Evolutionary conservation across 2,888 invertebrate genomes (phyloP).

Genomic region (Deladenus siricidicola): DNA sequence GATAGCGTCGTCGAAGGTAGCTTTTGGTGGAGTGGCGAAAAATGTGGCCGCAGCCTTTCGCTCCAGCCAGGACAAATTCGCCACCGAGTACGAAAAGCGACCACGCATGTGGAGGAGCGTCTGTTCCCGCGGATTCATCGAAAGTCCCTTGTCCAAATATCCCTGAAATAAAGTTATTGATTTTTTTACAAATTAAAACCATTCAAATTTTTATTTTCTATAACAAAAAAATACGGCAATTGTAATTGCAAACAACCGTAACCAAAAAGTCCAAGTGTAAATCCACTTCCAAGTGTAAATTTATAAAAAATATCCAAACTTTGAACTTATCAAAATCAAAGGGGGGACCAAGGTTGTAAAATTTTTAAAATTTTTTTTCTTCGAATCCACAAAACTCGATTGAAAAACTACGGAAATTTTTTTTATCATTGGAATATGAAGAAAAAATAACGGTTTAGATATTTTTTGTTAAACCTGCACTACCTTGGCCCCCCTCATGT

Average conservation of each 20-base stretch:
- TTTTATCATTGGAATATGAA: too few relatives aligned
- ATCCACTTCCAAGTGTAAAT: too few relatives aligned
- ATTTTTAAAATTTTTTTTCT: too few relatives aligned
- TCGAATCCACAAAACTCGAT: too few relatives aligned
- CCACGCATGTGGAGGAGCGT: constrained; percentile 31
- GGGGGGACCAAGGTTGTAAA: too few relatives aligned
- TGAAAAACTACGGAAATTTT: too few relatives aligned
- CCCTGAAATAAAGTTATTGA: constrained; percentile 26
- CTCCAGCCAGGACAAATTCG: constrained; percentile 33
- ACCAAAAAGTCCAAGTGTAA: too few relatives aligned
- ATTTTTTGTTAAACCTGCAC: too few relatives aligned
- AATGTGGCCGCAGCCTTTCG: constrained; percentile 30
- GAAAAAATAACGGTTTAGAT: too few relatives aligned
- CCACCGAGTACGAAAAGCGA: constrained; percentile 31
- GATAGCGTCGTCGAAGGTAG: constrained; percentile 30
- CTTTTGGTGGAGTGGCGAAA: constrained; percentile 32
- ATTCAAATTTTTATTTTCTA: background rate
- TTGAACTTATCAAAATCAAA: too few relatives aligned
- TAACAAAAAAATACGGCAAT: background rate
- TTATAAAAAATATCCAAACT: too few relatives aligned
- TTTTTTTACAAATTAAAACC: background rate
- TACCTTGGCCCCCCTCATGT: too few relatives aligned
- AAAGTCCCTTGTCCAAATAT: constrained; percentile 39
- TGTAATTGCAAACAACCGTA: background rate
- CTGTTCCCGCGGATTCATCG: constrained; percentile 27